Conservation (phyloP, 2,113 vertebrate species). For the Pungitius pungitius region DNA sequence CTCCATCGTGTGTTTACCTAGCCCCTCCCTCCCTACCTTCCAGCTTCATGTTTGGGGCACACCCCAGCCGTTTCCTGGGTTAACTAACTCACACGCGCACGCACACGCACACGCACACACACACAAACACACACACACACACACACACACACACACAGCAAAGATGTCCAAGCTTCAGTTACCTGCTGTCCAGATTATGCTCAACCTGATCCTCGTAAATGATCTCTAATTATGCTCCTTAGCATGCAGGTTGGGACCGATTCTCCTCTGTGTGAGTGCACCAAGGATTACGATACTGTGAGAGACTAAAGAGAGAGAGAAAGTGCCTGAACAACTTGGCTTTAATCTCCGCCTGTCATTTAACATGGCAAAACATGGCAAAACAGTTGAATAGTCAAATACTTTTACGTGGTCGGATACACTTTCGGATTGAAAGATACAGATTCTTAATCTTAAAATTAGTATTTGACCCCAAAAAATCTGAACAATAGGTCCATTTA, state of each 20-base stretch:
- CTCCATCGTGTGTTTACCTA: conserved; percentile 70
- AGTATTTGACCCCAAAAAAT: not conserved
- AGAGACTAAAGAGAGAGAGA: not conserved
- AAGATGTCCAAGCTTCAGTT: conserved; percentile 62
- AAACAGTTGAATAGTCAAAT: not conserved
- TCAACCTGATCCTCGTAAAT: conserved; percentile 74
- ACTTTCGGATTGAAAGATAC: not conserved
- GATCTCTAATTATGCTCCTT: conserved; percentile 70
- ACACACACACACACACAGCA: conserved; percentile 6
- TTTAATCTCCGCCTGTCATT: conserved; percentile 68
- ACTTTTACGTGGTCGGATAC: not conserved
- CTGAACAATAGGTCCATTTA: not conserved
- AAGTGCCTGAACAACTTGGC: conserved; percentile 47
- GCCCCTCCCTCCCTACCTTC: conserved; percentile 65
- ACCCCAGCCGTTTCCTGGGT: conserved; percentile 65
- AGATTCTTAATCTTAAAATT: not conserved
- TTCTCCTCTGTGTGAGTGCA: conserved; percentile 35
- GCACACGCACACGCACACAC: conserved; percentile 5
- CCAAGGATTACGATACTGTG: conserved; percentile 62
- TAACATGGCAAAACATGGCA: conserved; percentile 50
- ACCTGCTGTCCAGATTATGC: conserved; percentile 70
- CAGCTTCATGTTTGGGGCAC: conserved; percentile 69
- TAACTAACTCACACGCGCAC: conserved; percentile 36
- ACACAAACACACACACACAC: not conserved
- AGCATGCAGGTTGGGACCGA: conserved; percentile 66